Evolutionary conservation across 2,113 vertebrate genomes (phyloP), one percentile per base, ranked within the genome.

Genomic region (Xyliphius kryptos): DNA sequence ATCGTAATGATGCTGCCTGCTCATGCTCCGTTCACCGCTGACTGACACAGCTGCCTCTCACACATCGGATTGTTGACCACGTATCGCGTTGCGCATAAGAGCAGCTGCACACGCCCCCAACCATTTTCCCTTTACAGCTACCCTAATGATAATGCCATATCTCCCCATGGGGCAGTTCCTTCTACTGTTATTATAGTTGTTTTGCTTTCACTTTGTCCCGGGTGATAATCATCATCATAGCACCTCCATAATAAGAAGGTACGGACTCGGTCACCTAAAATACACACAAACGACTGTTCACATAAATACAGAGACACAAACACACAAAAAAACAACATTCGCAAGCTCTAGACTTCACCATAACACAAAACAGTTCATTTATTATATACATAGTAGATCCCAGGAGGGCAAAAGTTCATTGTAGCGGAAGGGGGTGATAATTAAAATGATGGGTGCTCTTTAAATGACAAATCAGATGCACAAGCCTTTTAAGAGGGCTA

Each of bases 241-340:
- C 22, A 47, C 43, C 41, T 56, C 41, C 26, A 48, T 65, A 65
- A 65, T 44, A 32, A 65, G 53, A 55, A 48, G 6, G 22, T 54
- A 32, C 38, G 37, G 52, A 64, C 22, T 19, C 43, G 44, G 15
- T 17, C 22, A 47, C 19, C 13, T 9, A 38, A 61, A 61, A 50
- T 40, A 61, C 38, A 47, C 49, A 20, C 50, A 48, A 21, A 22
- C 26, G 21, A 16, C 37, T 44, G 47, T 14, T n/a, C 59, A 20
- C 4, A 32, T 32, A 32, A 32, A 32, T 6, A 32, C 26, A 32
- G 26, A 32, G 26, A 32, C 26, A 32, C 26, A 2, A 2, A 32
- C 26, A 6, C 7, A 6, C 4, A 32, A 32, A 32, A 32, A 32
- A 32, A 32, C n/a, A n/a, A n/a, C n/a, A n/a, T n/a, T n/a, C n/a